Base-by-base conservation (phyloP, 2,797 vertebrate species). In the Leuciscus waleckii region DNA sequence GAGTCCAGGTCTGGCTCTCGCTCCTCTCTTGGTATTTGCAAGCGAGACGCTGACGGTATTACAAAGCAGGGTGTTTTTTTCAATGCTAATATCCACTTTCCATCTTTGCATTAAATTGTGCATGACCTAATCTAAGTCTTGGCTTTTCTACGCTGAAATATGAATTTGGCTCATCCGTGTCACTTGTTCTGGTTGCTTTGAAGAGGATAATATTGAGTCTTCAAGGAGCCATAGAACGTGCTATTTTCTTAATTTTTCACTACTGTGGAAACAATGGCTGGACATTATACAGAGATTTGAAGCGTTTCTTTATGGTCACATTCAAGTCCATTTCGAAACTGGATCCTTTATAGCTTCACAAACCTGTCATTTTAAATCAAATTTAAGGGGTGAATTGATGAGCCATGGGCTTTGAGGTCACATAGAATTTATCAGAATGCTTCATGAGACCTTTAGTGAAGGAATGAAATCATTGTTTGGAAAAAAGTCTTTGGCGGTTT, bases 121-220 rank as follows among this genome's bases (percentile, higher is more conserved):
- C 88, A 80, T 89, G 87, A 93, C 89, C 84, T 89, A 88, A 91
- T 91, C 79, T 83, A 85, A 85, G 87, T 91, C 67, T 90, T 91
- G 91, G 90, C 89, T 82, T 87, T 56, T 61, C 88, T 71, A 67
- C 29, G 82, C 82, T 83, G 68, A 87, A 89, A 89, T 87, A 88
- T 79, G 7, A 87, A 90, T 91, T 70, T 90, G 86, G 84, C 79
- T 89, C 73, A 82, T 68, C 76, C 69, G 32, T 82, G 81, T 90
- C 74, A 88, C n/a, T 81, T 77, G 86, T 85, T 85, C 89, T 83
- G 69, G 56, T 67, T 80, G 77, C 83, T 85, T 87, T 74, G 83
- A 86, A 86, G 79, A 79, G 58, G 84, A 90, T 88, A 82, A 89
- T 84, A 70, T 19, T 19, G 21, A 68, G 85, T 84, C 54, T 39